Evolutionary conservation across 1,140 invertebrate genomes (phyloP), one percentile per base, ranked within the genome.

Genomic region (Penaeus japonicus): DNA sequence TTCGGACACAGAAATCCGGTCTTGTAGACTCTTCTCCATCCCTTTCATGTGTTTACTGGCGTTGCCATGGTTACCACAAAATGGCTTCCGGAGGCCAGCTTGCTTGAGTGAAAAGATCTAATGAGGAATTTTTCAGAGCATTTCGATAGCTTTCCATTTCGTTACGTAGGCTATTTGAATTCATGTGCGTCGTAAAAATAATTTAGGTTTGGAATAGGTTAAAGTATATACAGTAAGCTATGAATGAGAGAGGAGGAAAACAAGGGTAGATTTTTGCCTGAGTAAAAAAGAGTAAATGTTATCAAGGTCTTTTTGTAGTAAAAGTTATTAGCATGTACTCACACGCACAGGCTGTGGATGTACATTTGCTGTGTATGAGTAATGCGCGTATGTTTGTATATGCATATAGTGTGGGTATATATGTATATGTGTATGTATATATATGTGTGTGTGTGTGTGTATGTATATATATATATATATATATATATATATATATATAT

Each of bases 51-150:
- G 89, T 89, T 89, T 89, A 89, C 89, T 17, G 30, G 39, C 77
- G 89, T 89, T 82, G 89, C 84, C 89, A 89, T 81, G 89, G 89
- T 65, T 24, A 89, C 89, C 83, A 80, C 89, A 89, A 85, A 85
- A 85, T 85, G 89, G 83, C 89, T 73, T 85, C 89, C 77, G 57
- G 83, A 30, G 83, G n/a, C 27, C 59, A 59, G 30, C 20, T 22
- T 77, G 73, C 20, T 22, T 77, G 73, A 77, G 73, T 27, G n/a
- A 20, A 39, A 32, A 24, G 73, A 32, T 15, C 7, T 32, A 20
- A 77, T 77, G 39, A 47, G 47, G 47, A 47, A 47, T 47, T 47
- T 47, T 47, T 47, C 47, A 47, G 47, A 47, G 47, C 47, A 47
- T 47, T 47, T 47, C 47, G 47, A 47, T 47, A 7, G 47, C 47